These are phyloP conservation scores for Austrofundulus limnaeus DNA, from an alignment of 2,113 vertebrate genomes.

Conservation along the genomic window DNA sequence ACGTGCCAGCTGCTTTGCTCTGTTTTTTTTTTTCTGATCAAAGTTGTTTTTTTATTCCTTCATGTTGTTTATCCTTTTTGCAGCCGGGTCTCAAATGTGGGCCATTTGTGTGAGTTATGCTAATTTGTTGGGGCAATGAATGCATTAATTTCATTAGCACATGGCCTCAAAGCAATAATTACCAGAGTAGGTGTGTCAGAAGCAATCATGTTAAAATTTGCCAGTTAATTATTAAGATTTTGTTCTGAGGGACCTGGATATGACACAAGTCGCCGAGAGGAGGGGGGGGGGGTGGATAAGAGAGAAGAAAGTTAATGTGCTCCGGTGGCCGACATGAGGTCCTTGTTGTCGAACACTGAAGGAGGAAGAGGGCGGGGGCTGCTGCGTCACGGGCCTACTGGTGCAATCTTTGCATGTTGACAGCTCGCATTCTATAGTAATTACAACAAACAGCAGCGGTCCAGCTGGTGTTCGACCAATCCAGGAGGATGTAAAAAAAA, in stretches of 20 bases:
- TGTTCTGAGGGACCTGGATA: slow-evolving; percentile 89
- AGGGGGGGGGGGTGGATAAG: slow-evolving; percentile 68
- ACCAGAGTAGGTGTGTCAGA: slow-evolving; percentile 99
- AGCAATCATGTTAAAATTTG: slow-evolving; percentile 98
- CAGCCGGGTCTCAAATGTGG: slow-evolving; percentile 89
- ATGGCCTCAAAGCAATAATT: slow-evolving; percentile 99
- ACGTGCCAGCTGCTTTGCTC: slow-evolving; percentile 81
- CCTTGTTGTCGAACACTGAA: slow-evolving; percentile 63
- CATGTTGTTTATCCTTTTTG: slow-evolving; percentile 62
- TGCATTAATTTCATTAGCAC: slow-evolving; percentile 99
- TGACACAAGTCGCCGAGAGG: slow-evolving; percentile 90
- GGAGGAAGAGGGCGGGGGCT: slow-evolving; percentile 31
- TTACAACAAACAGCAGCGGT: slow-evolving; percentile 76
- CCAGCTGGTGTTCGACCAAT: slow-evolving; percentile 73
- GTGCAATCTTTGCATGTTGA: slow-evolving; percentile 74
- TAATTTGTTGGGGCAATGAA: slow-evolving; percentile 99
- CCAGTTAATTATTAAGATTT: slow-evolving; percentile 99
- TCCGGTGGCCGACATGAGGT: slow-evolving; percentile 69
- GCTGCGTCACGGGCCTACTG: slow-evolving; percentile 54
- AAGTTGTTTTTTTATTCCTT: slow-evolving; percentile 40
- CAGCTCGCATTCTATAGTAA: slow-evolving; percentile 81
- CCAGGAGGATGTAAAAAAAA: slow-evolving; percentile 68
- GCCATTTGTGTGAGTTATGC: slow-evolving; percentile 98
- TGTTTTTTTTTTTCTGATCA: slow-evolving; percentile 67
- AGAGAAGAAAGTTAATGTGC: slow-evolving; percentile 67